phyloP scores from a whole-genome alignment of 2,888 invertebrate genomes.

The Ophioninae sp. region DNA sequence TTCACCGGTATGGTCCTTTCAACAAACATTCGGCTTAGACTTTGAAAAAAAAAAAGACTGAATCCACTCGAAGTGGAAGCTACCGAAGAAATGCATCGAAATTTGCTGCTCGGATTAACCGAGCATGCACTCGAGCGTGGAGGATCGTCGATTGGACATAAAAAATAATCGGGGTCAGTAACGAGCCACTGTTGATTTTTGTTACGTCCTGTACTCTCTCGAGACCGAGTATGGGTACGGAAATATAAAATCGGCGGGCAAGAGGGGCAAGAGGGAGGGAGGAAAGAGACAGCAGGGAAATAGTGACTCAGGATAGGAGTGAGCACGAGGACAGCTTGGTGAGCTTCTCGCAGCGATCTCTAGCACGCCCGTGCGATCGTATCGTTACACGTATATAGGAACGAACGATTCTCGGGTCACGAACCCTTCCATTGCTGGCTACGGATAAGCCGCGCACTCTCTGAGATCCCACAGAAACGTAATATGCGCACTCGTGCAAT shows the following conservation, averaged over 20 bases:
- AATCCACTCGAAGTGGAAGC: not conserved
- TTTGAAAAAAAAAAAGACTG: not conserved
- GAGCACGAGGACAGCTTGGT: conserved; percentile 51
- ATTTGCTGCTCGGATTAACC: not conserved
- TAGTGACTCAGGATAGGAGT: conserved; percentile 22
- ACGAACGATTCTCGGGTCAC: conserved; percentile 63
- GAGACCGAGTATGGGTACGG: not conserved
- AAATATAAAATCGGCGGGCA: not conserved
- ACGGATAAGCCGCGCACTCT: conserved; percentile 43
- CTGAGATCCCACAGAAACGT: conserved; percentile 30
- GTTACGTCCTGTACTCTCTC: not conserved
- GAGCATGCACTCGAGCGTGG: not conserved
- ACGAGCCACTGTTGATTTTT: not conserved
- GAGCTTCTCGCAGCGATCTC: conserved; percentile 42
- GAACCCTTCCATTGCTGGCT: conserved; percentile 59
- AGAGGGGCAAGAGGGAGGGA: not conserved
- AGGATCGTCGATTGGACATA: not conserved
- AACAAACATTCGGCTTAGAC: no score
- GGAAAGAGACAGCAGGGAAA: conserved; percentile 1
- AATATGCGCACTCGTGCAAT: conserved; percentile 28
- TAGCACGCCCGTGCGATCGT: conserved; percentile 58
- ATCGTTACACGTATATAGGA: conserved; percentile 58
- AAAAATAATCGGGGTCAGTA: not conserved
- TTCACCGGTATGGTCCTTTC: no score
- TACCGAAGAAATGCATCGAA: not conserved